Percentiles rank a stretch among this genome's conserved stretches.
These are phyloP conservation scores for Varroa destructor DNA, from an alignment of 1,140 invertebrate genomes.

Conservation along the genomic window DNA sequence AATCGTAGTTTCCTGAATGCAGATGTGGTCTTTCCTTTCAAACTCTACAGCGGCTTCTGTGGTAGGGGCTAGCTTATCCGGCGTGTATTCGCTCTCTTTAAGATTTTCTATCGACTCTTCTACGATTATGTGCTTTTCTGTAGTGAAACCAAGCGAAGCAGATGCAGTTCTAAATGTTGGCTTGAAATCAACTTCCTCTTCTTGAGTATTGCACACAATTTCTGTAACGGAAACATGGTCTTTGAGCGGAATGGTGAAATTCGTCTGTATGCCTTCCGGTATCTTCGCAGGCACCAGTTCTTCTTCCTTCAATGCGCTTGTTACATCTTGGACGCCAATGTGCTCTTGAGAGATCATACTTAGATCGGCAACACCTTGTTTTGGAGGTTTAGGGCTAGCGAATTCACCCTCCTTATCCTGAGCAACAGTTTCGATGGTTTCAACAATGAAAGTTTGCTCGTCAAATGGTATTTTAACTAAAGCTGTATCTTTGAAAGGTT, in stretches of 20 bases:
- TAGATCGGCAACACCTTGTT: slow-evolving; percentile 26
- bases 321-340: slow-evolving; percentile 31
- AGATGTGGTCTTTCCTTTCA: slow-evolving; percentile 12
- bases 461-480: slow-evolving; percentile 28
- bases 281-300: slow-evolving; percentile 30
- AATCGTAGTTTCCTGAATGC: slow-evolving; percentile 1
- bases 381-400: slow-evolving; percentile 23
- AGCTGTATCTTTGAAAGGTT: slow-evolving; percentile 30
- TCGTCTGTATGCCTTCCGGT: slow-evolving; percentile 30
- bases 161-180: background rate
- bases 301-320: slow-evolving; percentile 29
- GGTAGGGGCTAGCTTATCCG: slow-evolving; percentile 8
- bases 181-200: slow-evolving; percentile 29
- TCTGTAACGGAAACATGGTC: slow-evolving; percentile 32
- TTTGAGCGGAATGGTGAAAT: slow-evolving; percentile 31
- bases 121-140: slow-evolving; percentile 9
- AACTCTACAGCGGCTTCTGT: slow-evolving; percentile 24
- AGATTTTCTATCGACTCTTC: slow-evolving; percentile 9
- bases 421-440: slow-evolving; percentile 29
- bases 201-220: slow-evolving; percentile 30
- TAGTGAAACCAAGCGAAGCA: slow-evolving; percentile 6
- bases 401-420: slow-evolving; percentile 33
- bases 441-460: slow-evolving; percentile 32
- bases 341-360: slow-evolving; percentile 31
- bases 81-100: slow-evolving; percentile 3